Base-by-base conservation (phyloP, 2,888 invertebrate species). In the Andrena hattorfiana region DNA sequence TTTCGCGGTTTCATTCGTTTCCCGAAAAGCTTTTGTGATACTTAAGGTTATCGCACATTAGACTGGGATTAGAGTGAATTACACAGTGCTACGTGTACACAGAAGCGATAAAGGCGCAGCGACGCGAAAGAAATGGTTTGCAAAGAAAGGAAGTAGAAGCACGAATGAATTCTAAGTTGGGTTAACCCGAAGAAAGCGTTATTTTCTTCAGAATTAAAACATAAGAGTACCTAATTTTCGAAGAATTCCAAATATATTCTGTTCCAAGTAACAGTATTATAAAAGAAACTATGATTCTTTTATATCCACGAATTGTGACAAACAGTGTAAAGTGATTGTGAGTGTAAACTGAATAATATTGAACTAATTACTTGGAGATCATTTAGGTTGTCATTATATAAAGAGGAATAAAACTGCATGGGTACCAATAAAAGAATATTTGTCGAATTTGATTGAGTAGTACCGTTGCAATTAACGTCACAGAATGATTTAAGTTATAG, bases 31-130 rank as follows among this genome's bases (percentile, higher is more conserved):
- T 85, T 76, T 69, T 32, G 28, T 30, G 69, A 77, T 73, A 64
- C 66, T 84, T 84, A 66, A 74, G 73, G 76, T 85, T 87, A 85
- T 85, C 86, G 68, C 78, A 63, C 78, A 51, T 83, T 79, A 72
- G 48, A n/a, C 48, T 5, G 66, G 82, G 84, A 84, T 84, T 84
- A 84, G 68, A 10, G 67, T 68, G 83, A 81, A 71, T 77, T 78
- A 82, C 74, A 59, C 56, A 64, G 42, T 59, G 51, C 56, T 60
- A 23, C 56, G 28, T 51, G 49, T 73, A 66, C 59, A 64, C 32
- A 49, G 20, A 35, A 56, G 66, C 35, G 69, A 81, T 81, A 83
- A 77, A 81, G 62, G 26, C 32, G 56, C 49, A 64, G 13, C 49
- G 42, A 49, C n/a, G 71, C 28, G 68, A 70, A 73, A 71, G 60